Evolutionary conservation across 2,113 vertebrate species (phyloP), one percentile per base, ranked within the genome.

Genomic region (Circaetus cinerascens): DNA sequence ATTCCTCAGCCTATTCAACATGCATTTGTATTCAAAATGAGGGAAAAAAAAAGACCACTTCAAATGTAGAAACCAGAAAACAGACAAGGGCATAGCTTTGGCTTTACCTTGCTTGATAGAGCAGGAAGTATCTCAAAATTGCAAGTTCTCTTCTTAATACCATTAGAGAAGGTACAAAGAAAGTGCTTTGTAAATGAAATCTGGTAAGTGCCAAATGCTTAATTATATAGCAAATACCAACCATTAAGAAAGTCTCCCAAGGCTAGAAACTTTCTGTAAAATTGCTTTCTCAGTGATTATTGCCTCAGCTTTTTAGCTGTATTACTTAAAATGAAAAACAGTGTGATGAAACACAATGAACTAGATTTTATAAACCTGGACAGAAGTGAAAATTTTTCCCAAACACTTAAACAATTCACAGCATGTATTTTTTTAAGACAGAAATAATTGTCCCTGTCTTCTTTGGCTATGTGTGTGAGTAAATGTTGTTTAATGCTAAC

Each of bases 181-280:
- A 78, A 88, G 41, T 71, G 63, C 40, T 92, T 92, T 93, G 53
- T 59, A 94, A 88, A 77, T 69, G 45, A 96, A 95, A 82, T 43
- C 60, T 51, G 10, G 6, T 69, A 86, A 80, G 51, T 59, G 67
- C 34, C 79, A 95, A 94, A 86, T 63, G 29, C 29, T 92, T 95
- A 67, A 86, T 80, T 86, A 63, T 21, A 50, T 12, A 78, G 76
- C 46, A 88, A 78, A 77, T 36, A 74, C 9, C 38, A 82, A 76
- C 22, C n/a, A 66, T 57, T 51, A 73, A 60, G 51, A 81, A 93
- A 79, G 25, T 59, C 12, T 83, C 29, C 45, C 34, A 63, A 50
- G 57, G 46, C 74, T 62, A 90, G 46, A 90, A 88, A 69, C 38
- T 69, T 86, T 32, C n/a, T 17, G 17, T 45, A 34, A 81, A 91